These are phyloP conservation scores for Lagopus leucura DNA, from an alignment of 2,113 vertebrate genomes.

Conservation along the genomic window DNA sequence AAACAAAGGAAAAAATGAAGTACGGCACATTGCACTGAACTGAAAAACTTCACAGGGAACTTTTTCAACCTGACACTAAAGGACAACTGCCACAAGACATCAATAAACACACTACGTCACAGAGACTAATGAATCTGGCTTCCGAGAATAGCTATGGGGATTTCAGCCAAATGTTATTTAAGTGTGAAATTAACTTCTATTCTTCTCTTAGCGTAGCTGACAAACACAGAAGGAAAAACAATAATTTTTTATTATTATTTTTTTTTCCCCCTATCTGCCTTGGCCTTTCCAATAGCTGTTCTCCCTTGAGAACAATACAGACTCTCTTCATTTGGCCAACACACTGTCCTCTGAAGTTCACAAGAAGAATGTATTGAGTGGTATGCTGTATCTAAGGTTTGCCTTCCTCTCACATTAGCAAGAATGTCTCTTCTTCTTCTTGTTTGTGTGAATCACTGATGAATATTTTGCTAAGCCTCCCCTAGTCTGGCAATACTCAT, in stretches of 20 bases:
- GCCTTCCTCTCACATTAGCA: background rate
- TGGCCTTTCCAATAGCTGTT: background rate
- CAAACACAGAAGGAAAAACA: background rate
- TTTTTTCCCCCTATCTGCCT: background rate
- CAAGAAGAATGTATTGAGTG: background rate
- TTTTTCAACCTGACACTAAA: background rate
- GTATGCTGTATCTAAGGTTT: background rate
- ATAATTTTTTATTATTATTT: background rate
- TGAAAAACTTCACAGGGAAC: background rate
- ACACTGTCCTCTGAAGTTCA: background rate
- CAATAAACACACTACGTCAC: background rate
- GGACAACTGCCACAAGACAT: background rate
- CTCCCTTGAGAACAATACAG: background rate
- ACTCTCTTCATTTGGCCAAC: background rate
- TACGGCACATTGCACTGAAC: background rate
- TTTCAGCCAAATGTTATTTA: background rate
- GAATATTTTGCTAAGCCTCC: background rate
- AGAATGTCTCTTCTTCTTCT: background rate
- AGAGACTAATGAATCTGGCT: background rate
- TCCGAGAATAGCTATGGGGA: background rate
- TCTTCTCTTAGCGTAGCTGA: background rate
- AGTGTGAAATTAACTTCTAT: background rate
- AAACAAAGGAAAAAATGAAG: background rate
- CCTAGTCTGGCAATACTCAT: background rate
- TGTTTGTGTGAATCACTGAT: background rate